Base-by-base conservation (phyloP, 1,140 invertebrate species). In the Trypoxylus dichotomus region DNA sequence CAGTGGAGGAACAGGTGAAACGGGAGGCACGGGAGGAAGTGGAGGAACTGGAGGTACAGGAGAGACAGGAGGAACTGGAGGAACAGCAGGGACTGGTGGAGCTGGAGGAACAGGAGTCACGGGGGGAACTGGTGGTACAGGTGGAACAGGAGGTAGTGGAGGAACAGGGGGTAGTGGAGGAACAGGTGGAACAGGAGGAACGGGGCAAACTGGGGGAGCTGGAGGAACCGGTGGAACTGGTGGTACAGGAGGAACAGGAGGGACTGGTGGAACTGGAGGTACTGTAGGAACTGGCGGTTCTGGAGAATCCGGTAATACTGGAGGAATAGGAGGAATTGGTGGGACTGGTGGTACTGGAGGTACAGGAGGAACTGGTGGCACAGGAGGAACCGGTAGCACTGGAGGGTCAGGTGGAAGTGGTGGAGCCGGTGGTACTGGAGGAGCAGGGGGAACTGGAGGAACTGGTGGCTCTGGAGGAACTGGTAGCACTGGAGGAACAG, bases 401-500 rank as follows among this genome's bases (percentile, higher is more conserved):
- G 15, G 78, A 77, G 77, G 79, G 19, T 76, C 79, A 54, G 79
- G 79, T 54, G 72, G 74, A 68, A 19, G 21, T 5, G 25, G 74
- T 71, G 32, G 42, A 11, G 11, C 54, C 24, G 58, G 43, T 5
- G 43, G 24, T 24, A 37, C 1, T 19, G 74, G 83, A 29, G 76
- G 76, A 19, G 79, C 81, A 74, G 81, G 80, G 10, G 81, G 77
- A 2, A 72, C 13, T 74, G 71, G 3, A 15, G 29, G 29, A 74
- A 41, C 1, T 41, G 11, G 11, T 37, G 85, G 15, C 83, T 87
- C 76, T 88, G 87, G 77, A 84, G 85, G 79, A 58, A 5, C 3
- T 3, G 13, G 37, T n/a, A 80, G 81, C 72, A 19, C 25, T 15
- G 80, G 81, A 68, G 82, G 81, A 76, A n/a, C 43, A 75, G 79